Conservation (phyloP, 2,797 vertebrate species). For the Semotilus atromaculatus region DNA sequence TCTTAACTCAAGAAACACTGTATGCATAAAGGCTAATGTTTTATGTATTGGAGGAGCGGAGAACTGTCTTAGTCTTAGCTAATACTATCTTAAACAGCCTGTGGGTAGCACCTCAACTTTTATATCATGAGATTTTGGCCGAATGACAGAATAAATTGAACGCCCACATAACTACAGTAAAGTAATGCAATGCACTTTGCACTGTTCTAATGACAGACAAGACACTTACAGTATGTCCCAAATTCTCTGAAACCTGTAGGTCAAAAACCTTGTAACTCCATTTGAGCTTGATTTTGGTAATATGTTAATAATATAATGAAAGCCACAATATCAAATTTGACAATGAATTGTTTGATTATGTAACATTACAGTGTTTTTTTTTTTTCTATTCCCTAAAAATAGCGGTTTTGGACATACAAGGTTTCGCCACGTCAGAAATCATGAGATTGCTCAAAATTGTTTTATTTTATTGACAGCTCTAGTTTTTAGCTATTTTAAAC, state of each 20-base stretch:
- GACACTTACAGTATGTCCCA: too few relatives aligned
- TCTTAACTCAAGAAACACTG: neutral
- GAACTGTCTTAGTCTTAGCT: neutral
- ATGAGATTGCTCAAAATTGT: neutral
- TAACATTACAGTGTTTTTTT: too few relatives aligned
- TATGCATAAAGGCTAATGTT: neutral
- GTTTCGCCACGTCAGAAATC: neutral
- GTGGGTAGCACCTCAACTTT: neutral
- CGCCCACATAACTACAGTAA: neutral
- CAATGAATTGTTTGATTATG: too few relatives aligned
- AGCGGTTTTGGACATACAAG: neutral
- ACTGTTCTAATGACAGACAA: neutral
- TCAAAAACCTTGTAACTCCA: neutral
- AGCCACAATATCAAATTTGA: neutral
- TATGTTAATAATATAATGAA: neutral
- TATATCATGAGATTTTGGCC: neutral
- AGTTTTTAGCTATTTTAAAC: neutral
- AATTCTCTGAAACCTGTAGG: too few relatives aligned
- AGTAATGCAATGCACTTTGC: neutral
- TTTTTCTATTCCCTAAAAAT: neutral
- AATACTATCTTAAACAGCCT: neutral
- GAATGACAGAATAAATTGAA: neutral
- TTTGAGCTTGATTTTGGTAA: neutral
- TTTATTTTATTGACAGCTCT: neutral
- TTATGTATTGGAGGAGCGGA: neutral